Conservation (phyloP, 1,140 invertebrate species). For the Hyles vespertilio region DNA sequence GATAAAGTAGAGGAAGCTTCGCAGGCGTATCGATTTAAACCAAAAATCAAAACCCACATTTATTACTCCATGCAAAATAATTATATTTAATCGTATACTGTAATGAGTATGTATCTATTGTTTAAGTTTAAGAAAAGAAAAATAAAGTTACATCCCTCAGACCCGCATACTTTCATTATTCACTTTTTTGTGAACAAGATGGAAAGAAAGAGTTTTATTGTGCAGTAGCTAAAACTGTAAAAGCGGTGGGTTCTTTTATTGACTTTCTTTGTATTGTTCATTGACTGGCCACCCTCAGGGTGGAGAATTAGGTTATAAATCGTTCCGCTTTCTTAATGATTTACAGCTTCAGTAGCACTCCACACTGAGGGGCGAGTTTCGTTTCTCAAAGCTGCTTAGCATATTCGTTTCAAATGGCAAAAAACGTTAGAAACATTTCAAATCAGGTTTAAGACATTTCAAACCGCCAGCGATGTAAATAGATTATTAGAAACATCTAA, state of each 20-base stretch:
- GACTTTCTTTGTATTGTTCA: constrained; percentile 23
- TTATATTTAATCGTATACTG: neutral
- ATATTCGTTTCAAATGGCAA: neutral
- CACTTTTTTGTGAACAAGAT: constrained; percentile 25
- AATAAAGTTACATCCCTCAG: constrained; percentile 10
- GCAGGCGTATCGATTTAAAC: too few relatives aligned
- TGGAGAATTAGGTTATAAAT: constrained; percentile 30
- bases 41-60: too few relatives aligned
- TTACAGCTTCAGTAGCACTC: constrained; percentile 31
- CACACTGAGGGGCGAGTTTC: neutral
- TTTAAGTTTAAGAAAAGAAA: neutral
- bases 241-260: constrained; percentile 37
- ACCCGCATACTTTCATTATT: constrained; percentile 29
- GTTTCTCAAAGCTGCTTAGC: neutral
- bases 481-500: constrained; percentile 5
- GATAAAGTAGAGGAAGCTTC: too few relatives aligned
- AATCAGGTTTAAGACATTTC: neutral
- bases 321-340: constrained; percentile 28
- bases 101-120: neutral
- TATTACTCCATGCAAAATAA: too few relatives aligned
- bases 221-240: constrained; percentile 46
- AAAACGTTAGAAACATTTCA: neutral
- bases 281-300: constrained; percentile 31
- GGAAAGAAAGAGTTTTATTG: constrained; percentile 50
- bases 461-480: neutral